These are phyloP conservation scores for Sinelater perroti DNA, from an alignment of 2,888 invertebrate species.

Conservation along the genomic window DNA sequence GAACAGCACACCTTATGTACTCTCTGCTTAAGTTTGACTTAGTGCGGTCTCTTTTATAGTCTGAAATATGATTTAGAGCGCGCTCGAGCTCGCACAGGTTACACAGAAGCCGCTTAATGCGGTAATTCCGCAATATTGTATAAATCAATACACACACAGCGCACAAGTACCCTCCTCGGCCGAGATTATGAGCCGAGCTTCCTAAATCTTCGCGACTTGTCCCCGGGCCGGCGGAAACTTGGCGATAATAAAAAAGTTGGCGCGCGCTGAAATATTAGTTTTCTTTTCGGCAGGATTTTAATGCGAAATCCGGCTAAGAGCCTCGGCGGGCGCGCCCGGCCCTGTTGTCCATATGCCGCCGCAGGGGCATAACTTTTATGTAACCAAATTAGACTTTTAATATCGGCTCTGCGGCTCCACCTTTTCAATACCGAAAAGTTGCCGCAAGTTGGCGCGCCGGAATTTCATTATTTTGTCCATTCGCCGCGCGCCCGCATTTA, in stretches of 20 bases:
- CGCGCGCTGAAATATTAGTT: conserved; percentile 48
- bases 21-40: conserved; percentile 46
- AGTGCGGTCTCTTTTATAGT: conserved; percentile 45
- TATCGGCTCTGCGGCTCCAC: conserved; percentile 29
- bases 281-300: conserved; percentile 49
- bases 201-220: conserved; percentile 30
- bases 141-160: conserved; percentile 26
- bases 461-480: conserved; percentile 1
- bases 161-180: conserved; percentile 14
- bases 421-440: conserved; percentile 29
- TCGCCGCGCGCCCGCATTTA: no score
- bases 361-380: conserved; percentile 47
- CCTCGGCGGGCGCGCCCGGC: no score
- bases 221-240: conserved; percentile 38
- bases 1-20: conserved; percentile 49
- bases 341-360: conserved; percentile 47
- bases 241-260: conserved; percentile 44
- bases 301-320: conserved; percentile 44
- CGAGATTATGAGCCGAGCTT: conserved; percentile 21
- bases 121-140: conserved; percentile 28
- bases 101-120: conserved; percentile 27
- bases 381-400: conserved; percentile 48
- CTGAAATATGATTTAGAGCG: conserved; percentile 38
- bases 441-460: background rate
- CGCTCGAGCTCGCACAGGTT: conserved; percentile 23